phyloP scores from a whole-genome alignment of 2,888 invertebrate species.

The Odontomyia ornata region DNA sequence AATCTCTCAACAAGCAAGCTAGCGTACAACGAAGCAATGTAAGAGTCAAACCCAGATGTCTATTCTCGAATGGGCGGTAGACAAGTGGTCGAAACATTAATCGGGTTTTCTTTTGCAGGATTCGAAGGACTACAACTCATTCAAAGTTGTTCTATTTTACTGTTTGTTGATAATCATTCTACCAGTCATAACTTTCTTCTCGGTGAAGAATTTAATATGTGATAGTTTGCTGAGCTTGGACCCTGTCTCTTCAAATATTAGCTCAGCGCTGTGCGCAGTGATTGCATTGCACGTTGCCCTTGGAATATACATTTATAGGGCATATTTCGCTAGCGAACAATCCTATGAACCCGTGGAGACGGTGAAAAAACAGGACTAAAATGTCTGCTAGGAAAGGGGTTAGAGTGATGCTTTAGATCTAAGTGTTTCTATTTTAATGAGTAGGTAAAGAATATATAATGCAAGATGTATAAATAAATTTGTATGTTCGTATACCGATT shows the following conservation, averaged over 20 bases:
- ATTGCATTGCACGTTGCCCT: conserved; percentile 78
- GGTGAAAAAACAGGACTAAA: conserved; percentile 38
- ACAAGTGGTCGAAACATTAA: not conserved
- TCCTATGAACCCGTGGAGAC: not conserved
- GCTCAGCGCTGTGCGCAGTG: conserved; percentile 80
- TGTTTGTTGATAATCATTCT: conserved; percentile 78
- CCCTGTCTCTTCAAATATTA: conserved; percentile 76
- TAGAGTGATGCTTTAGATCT: too few relatives aligned
- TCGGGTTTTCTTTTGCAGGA: conserved; percentile 54
- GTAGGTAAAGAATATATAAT: too few relatives aligned
- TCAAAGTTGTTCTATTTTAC: conserved; percentile 79
- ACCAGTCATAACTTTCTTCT: conserved; percentile 79
- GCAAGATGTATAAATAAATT: too few relatives aligned
- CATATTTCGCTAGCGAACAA: conserved; percentile 70
- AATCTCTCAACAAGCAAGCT: conserved; percentile 39
- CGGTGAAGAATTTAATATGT: conserved; percentile 74
- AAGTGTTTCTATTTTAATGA: too few relatives aligned
- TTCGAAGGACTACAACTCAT: conserved; percentile 73
- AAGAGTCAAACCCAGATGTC: conserved; percentile 7
- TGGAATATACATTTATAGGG: conserved; percentile 80
- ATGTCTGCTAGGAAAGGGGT: not conserved
- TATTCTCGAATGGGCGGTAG: not conserved
- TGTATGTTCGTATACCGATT: too few relatives aligned
- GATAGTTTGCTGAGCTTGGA: conserved; percentile 71
- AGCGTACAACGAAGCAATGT: conserved; percentile 42